A percentile compares a stretch with the other conserved stretches of the same genome.
phyloP scores from a whole-genome alignment of 92 coral and sea anemone genomes.

The Phenganax marumi region DNA sequence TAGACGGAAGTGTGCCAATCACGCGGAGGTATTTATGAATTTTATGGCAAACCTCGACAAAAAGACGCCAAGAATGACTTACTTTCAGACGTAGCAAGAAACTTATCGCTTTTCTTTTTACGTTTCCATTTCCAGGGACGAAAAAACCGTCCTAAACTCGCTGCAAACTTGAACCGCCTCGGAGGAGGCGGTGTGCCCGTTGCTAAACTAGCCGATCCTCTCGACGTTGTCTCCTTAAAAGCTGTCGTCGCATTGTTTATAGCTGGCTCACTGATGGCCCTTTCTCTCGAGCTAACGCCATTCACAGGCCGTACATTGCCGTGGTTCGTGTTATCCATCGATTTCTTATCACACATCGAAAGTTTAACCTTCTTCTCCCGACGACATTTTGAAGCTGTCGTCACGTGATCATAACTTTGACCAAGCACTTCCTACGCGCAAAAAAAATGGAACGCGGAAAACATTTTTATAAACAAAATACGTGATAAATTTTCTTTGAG shows the following conservation, averaged over 20 bases:
- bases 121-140: conserved; percentile 99
- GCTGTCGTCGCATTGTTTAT: conserved; percentile 12
- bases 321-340: conserved; percentile 20
- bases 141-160: conserved; percentile 77
- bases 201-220: conserved; percentile 19
- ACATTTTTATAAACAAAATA: neutral
- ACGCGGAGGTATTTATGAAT: neutral
- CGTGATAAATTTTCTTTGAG: too few relatives aligned
- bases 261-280: conserved; percentile 34
- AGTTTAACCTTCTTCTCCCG: neutral
- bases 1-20: conserved; percentile 30
- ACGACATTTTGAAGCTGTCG: conserved; percentile 40
- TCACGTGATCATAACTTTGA: conserved; percentile 34
- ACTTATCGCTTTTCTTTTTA: conserved; percentile 91
- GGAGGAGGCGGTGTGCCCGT: conserved; percentile 79
- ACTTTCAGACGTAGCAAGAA: conserved; percentile 97
- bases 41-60: neutral
- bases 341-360: neutral
- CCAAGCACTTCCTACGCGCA: neutral
- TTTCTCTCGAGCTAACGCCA: conserved; percentile 24
- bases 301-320: conserved; percentile 15
- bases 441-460: neutral
- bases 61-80: conserved; percentile 37
- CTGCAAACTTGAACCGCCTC: conserved; percentile 82
- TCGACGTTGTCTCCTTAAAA: neutral